Conservation (phyloP, 2,797 vertebrate genomes). For the Acipenser transmontanus region DNA sequence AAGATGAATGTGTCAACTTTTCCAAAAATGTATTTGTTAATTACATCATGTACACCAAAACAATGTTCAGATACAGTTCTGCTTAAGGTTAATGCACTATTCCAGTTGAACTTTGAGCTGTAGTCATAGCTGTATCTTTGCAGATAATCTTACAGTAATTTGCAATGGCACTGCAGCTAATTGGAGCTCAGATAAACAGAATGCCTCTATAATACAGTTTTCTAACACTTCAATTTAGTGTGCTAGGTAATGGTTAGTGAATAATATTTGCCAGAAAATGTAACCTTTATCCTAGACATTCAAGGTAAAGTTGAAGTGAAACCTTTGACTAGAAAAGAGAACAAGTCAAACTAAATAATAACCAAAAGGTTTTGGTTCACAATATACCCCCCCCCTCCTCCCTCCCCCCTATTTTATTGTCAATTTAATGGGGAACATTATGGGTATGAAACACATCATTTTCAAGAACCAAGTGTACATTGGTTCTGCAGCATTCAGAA, state of each 20-base stretch:
- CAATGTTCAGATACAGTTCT: no score
- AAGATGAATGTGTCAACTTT: no score
- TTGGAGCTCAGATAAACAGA: slow-evolving; percentile 43
- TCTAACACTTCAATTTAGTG: slow-evolving; percentile 24
- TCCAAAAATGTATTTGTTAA: slow-evolving; percentile 17
- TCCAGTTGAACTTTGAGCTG: slow-evolving; percentile 69
- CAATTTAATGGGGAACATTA: no score
- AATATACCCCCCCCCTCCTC: no score
- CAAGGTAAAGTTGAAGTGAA: slow-evolving; percentile 20
- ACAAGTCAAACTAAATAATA: no score
- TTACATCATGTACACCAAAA: no score
- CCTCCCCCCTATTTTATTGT: no score
- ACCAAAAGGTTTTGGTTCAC: no score
- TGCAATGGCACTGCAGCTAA: slow-evolving; percentile 67
- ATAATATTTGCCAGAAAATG: slow-evolving; percentile 49
- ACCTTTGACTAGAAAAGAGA: not conserved
- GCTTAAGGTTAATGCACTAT: slow-evolving; percentile 50
- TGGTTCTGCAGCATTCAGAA: no score
- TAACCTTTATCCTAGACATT: slow-evolving; percentile 55
- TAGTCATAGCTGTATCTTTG: slow-evolving; percentile 61
- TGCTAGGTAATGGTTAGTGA: slow-evolving; percentile 17
- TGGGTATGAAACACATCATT: no score
- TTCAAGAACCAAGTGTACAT: no score
- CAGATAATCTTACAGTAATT: slow-evolving; percentile 58
- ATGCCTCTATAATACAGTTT: slow-evolving; percentile 37